Percentiles rank a stretch among this genome's conserved stretches.
Evolutionary conservation across 2,888 invertebrate species (phyloP).

Genomic region (Cylindroiulus punctatus): DNA sequence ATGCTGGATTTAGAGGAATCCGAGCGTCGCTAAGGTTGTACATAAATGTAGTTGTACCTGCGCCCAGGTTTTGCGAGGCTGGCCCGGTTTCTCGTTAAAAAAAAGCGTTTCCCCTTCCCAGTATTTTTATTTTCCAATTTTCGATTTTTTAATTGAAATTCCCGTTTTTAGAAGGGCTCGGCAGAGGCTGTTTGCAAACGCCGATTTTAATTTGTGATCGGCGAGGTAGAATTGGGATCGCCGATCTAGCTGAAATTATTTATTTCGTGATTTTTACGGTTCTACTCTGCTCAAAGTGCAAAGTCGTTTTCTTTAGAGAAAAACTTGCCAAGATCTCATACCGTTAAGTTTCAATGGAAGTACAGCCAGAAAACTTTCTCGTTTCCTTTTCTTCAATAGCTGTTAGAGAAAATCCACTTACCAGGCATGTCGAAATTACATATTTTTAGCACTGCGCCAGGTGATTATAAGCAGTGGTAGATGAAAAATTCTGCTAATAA

Average conservation of each 20-base stretch:
- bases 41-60: neutral
- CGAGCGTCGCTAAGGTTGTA: neutral
- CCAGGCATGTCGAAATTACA: neutral
- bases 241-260: neutral
- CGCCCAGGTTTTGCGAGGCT: neutral
- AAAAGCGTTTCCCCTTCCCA: neutral
- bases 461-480: too few relatives aligned
- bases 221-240: neutral
- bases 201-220: neutral
- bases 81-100: neutral
- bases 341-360: neutral
- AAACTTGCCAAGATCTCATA: slow-evolving; percentile 3
- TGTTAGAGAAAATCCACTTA: neutral
- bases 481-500: too few relatives aligned
- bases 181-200: neutral
- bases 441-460: too few relatives aligned
- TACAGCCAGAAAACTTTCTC: neutral
- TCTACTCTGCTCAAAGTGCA: neutral
- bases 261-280: neutral
- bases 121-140: neutral
- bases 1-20: neutral
- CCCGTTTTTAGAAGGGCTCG: neutral
- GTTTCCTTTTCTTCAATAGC: neutral
- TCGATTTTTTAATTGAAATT: neutral
- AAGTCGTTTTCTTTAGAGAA: neutral